Base-by-base conservation (phyloP, 1,140 invertebrate genomes). In the Zelostemma sp. region DNA sequence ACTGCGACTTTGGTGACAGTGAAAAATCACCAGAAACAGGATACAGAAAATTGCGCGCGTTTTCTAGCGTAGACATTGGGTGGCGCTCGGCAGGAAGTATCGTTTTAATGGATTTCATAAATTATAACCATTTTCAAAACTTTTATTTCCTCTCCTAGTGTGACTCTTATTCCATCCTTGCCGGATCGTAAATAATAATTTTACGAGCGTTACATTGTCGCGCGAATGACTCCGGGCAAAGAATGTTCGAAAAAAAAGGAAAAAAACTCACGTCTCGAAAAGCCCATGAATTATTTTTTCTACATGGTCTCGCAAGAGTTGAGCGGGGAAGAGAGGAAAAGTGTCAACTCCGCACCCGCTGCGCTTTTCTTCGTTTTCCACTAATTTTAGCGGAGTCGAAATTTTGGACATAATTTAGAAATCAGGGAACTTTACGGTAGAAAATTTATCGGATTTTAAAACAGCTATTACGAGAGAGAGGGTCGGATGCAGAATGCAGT, bases 101-200 rank as follows among this genome's bases (percentile, higher is more conserved):
- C 58, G 41, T 40, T n/a, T 56, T 48, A 73, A 72, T 57, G 62
- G 68, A 14, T 51, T 48, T 51, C 72, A 78, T 78, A 79, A 78
- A 76, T 80, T 78, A 61, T 65, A 75, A 70, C 65, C 50, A 72
- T 69, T 78, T 79, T 77, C 75, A 73, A 76, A 79, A 76, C 64
- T 60, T 68, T 65, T 57, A 56, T 69, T 68, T 58, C 69, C 50
- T n/a, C 49, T 51, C 45, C 41, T 45, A 49, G 47, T 47, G 50
- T 11, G n/a, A n/a, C 31, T 59, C 40, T 46, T 54, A 35, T 51
- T 62, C 51, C 51, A 45, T 41, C 31, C 47, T 51, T 57, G 18
- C 48, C 53, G 54, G 56, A 68, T 76, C 78, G 54, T 81, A 79
- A 81, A 81, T 81, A 80, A 80, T 78, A 58, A 71, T 63, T 48